Evolutionary conservation across 2,797 vertebrate species (phyloP), one percentile per base, ranked within the genome.

Genomic region (Lophius americanus): DNA sequence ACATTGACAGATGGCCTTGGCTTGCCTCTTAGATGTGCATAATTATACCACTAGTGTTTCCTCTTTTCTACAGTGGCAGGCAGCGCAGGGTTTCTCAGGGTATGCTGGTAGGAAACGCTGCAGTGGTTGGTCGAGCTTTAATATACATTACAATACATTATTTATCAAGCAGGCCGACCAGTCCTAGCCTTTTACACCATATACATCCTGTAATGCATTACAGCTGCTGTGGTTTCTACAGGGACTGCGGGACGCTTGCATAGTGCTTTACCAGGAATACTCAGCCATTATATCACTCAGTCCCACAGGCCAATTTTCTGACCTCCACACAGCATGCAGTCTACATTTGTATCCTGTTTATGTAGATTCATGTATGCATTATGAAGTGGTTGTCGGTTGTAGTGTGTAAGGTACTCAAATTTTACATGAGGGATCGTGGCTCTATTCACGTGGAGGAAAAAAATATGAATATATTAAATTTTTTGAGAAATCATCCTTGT

Each of bases 101-200:
- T 86, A 68, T 61, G 78, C 76, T 49, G 54, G 70, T 85, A 90
- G 88, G 86, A 86, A 89, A 80, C 62, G 38, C 85, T 82, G 85
- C 87, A 80, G 82, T 73, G 79, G 77, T 77, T 82, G 89, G 82
- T 78, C 84, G 73, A 75, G 85, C 89, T 90, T 89, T 91, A 93
- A 93, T 92, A 93, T 92, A 93, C 89, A 93, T 93, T 90, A 90
- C 86, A 86, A 92, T 93, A 83, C 91, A 94, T 93, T 93, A 94
- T 94, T 94, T 92, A 94, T 93, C 74, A 88, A 78, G 89, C 73
- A 78, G 79, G 72, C 79, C 81, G 81, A 85, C 78, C 81, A 85
- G 84, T 88, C 79, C 81, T 87, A 75, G 56, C 85, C 82, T 90
- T 90, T 92, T 91, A 89, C 88, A 88, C 84, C 88, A 80, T 87